Evolutionary conservation across 2,113 vertebrate genomes (phyloP), one percentile per base, ranked within the genome.

Genomic region (Labeo catla): DNA sequence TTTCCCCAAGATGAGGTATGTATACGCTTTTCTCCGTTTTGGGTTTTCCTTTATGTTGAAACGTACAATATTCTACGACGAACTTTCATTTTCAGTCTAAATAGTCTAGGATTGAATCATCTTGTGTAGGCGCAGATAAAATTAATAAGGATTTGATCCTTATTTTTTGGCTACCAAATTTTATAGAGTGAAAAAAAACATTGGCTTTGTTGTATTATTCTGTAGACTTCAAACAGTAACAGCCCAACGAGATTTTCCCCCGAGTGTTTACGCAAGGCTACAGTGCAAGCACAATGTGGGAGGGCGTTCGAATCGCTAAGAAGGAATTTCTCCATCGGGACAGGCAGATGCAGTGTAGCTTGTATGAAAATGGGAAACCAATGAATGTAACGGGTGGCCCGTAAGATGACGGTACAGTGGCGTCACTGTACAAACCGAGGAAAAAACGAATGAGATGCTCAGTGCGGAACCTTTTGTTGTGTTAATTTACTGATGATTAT

Each of bases 1-100:
- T 91, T 98, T 97, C 91, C 96, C 97, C 68, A 95, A 94, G 65
- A 93, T 97, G 93, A 97, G 97, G 98, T 98, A 96, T 61, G 97
- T 93, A 88, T 76, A 19, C 13, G 34, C 79, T 57, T 76, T 84
- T 74, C 45, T 76, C 10, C 47, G 11, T 23, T 54, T 23, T 23
- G 61, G 19, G 49, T 19, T 50, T 82, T 68, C 2, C 28, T 76
- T 85, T 21, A 78, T 47, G 13, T 23, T 43, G 15, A 11, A 76
- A 45, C 59, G 16, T 16, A 50, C 8, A 50, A n/a, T 36, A 21
- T 34, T 34, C 13, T 76, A 19, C 34, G 50, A 78, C 50, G 50
- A 79, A 36, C 19, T 16, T 43, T 7, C 12, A 23, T 72, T 49
- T 8, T 23, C 10, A 74, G 21, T 23, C n/a, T 28, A 76, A 49